Evolutionary conservation across 35 echinoderm and acorn worm genomes (phyloP), one percentile per base, ranked within the genome.

Genomic region (Heliocidaris erythrogramma): DNA sequence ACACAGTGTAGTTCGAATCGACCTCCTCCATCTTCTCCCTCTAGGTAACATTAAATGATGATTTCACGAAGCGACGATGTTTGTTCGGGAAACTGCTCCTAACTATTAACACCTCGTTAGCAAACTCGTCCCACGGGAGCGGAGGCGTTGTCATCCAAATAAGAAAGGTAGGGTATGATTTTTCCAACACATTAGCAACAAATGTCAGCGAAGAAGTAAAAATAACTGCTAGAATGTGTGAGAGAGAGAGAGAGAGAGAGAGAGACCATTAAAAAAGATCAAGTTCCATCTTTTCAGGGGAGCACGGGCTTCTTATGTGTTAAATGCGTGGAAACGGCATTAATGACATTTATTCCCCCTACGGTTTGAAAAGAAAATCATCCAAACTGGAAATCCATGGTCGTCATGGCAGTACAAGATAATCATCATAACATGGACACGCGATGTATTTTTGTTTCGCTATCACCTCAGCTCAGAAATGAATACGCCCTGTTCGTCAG

Each of bases 1-100:
- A 59, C 91, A 92, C 12, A 13, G 91, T 92, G 50, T 49, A 50
- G 91, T 92, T 92, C 49, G 31, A 49, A 24, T 50, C 50, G n/a
- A 59, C 48, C 11, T 49, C 50, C 47, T 92, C 91, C 91, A 92
- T 92, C 13, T 18, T 92, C 32, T 16, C 32, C 52, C 30, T 89
- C 14, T 89, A 5, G 24, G 47, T 21, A 32, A 30, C 87, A 89
- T 89, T 32, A 89, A 89, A 89, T 47, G 31, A 86, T 9, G 85
- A 89, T 89, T n/a, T 48, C 31, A 48, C 29, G 11, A 48, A 48
- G 31, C 47, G 32, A n/a, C 65, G 4, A 21, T 78, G 21, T 78
- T 78, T 60, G 5, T 27, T 27, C 5, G 65, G 65, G 65, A 78
- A 71, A 71, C 61, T 71, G 24, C 61, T 78, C 65, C 65, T 24